Evolutionary conservation across 2,888 invertebrate genomes (phyloP), one percentile per base, ranked within the genome.

Genomic region (Microchrysa polita): DNA sequence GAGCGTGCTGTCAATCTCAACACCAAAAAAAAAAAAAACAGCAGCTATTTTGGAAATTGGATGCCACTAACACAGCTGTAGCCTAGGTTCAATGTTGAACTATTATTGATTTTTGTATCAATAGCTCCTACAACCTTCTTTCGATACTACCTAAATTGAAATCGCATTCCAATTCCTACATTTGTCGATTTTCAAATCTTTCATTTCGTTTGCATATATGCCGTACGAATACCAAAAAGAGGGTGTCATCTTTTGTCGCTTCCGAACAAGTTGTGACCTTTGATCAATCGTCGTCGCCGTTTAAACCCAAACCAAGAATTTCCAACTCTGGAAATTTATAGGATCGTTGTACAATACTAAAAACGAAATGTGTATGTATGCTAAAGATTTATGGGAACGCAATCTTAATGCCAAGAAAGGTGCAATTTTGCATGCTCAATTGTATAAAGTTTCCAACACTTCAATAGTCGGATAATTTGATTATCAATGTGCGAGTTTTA

Each of bases 181-280:
- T 7, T 55, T 18, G 16, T 55, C 22, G 55, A 55, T 20, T 65
- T 65, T 22, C 18, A 48, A 65, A 65, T 65, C 67, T 27, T 55
- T 69, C 40, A 55, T 40, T 69, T 55, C 55, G 69, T 69, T 69
- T 57, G 57, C 67, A 67, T n/a, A n/a, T n/a, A n/a, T 67, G 69
- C 55, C 27, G 2, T 48, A 48, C 48, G 48, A 48, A 34, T 34
- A 34, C 27, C 7, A 53, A 53, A n/a, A 69, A 57, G 55, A n/a
- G 55, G 69, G 69, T 69, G 69, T 69, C 69, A 69, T 69, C 69
- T 69, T 69, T 69, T 69, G 69, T 69, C 69, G 69, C 69, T 57
- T 55, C 55, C 69, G 55, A 69, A 69, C 69, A 69, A 55, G 69
- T 69, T 57, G 55, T 69, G 69, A 69, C 69, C 69, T 69, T 69